Evolutionary conservation across 2,888 invertebrate genomes (phyloP).

Genomic region (Dinocampus coccinellae): DNA sequence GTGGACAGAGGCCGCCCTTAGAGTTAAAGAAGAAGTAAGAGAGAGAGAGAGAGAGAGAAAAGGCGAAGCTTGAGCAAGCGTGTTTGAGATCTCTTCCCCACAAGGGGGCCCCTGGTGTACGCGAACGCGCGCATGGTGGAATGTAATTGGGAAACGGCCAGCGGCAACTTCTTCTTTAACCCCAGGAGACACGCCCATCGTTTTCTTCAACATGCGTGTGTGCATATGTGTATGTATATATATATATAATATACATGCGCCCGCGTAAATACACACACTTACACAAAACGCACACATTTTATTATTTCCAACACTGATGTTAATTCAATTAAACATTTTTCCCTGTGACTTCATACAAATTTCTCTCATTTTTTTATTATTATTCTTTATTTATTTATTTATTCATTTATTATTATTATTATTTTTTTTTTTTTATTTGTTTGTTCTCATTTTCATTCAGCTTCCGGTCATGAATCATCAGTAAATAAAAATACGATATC

Average conservation of each 20-base stretch:
- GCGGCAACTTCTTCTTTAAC: constrained; percentile 25
- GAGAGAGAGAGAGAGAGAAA: background rate
- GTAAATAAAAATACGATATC: background rate
- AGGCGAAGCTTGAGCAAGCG: constrained; percentile 25
- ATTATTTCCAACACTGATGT: background rate
- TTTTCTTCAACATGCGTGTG: background rate
- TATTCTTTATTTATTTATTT: too few relatives aligned
- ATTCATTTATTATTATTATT: too few relatives aligned
- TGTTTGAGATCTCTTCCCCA: constrained; percentile 22
- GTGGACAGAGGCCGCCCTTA: constrained; percentile 31
- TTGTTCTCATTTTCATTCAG: constrained; percentile 15
- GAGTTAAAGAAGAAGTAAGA: background rate
- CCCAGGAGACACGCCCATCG: constrained; percentile 35
- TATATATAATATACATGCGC: too few relatives aligned
- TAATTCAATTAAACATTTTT: constrained; percentile 22
- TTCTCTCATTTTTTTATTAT: constrained; percentile 7
- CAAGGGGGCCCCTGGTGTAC: constrained; percentile 24
- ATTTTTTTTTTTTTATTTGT: too few relatives aligned
- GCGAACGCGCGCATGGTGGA: constrained; percentile 29
- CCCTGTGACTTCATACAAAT: background rate
- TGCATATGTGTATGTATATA: too few relatives aligned
- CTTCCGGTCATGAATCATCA: constrained; percentile 25
- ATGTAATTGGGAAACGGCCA: constrained; percentile 38
- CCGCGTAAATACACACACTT: too few relatives aligned
- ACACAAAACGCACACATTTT: background rate